These are phyloP conservation scores for Eleutherodactylus coqui DNA, from an alignment of 2,797 vertebrate genomes.

Conservation along the genomic window DNA sequence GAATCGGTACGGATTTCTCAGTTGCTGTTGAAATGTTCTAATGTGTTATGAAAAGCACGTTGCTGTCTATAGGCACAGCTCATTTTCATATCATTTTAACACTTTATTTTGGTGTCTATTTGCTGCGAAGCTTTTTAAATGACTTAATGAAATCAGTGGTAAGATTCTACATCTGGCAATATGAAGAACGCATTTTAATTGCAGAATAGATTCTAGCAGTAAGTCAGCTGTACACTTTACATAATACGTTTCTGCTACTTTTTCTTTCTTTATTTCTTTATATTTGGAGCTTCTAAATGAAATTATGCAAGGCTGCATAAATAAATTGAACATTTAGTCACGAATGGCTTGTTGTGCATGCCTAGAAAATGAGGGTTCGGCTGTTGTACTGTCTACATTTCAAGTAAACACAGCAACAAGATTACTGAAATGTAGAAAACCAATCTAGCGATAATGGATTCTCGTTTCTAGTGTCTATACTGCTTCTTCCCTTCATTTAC, in stretches of 20 bases:
- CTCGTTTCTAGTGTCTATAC: conserved; percentile 39
- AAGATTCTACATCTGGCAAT: conserved; percentile 57
- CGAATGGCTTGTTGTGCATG: conserved; percentile 38
- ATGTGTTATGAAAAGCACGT: conserved; percentile 29
- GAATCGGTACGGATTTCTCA: conserved; percentile 7
- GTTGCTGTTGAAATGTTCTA: conserved; percentile 4
- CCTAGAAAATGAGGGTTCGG: conserved; percentile 43
- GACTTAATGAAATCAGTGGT: conserved; percentile 57
- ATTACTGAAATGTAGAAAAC: conserved; percentile 30
- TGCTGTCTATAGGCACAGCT: background rate
- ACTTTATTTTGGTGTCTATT: background rate
- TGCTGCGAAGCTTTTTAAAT: conserved; percentile 48
- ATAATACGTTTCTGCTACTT: conserved; percentile 46
- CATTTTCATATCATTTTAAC: conserved; percentile 39
- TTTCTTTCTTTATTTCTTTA: conserved; percentile 18
- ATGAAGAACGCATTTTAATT: conserved; percentile 65
- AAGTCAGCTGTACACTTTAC: conserved; percentile 63
- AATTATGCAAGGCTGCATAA: conserved; percentile 51
- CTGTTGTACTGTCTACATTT: conserved; percentile 6
- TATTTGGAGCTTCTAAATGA: conserved; percentile 43
- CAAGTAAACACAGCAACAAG: conserved; percentile 41
- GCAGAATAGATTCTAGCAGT: conserved; percentile 59
- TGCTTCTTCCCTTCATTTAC: conserved; percentile 46
- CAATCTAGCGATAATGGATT: conserved; percentile 42
- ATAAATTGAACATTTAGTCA: conserved; percentile 57